Evolutionary conservation across 1,140 invertebrate species (phyloP), one percentile per base, ranked within the genome.

Genomic region (Teleopsis dalmanni): DNA sequence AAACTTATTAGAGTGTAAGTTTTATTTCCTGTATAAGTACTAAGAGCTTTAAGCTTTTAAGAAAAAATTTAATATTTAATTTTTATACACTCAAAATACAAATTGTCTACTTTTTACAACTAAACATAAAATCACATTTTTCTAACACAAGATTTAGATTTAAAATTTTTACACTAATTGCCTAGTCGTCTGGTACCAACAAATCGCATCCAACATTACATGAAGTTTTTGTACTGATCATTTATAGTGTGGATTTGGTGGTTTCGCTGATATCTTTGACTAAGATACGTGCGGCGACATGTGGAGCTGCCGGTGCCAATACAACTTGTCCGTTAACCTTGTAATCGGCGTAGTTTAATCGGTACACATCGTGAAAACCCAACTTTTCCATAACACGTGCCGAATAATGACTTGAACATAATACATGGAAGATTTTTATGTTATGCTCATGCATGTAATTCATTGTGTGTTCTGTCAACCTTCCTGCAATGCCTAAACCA

Each of bases 371-470:
- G 27, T 81, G 75, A 60, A 84, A 85, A 13, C 82, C 83, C 9
- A 82, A 61, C 48, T 78, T 76, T 48, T 78, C 77, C 41, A 84
- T 80, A 0, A 84, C 77, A 58, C 78, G 78, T 0, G 82, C 83
- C 7, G 85, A 85, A 60, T 78, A 87, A 38, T 77, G 72, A 47
- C 83, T 87, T 6, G 83, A 81, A 48, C 84, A 86, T 51, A 82
- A 77, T 1, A 76, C 76, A 27, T 71, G 63, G 37, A 58, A 47
- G 2, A 71, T 58, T 11, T 54, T 52, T 29, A 70, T 70, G 0
- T 59, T 51, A 7, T 65, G 51, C 16, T 59, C 50, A 2, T 54
- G 47, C 64, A 71, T 70, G 37, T 57, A 67, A 5, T 71, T 62
- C n/a, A 65, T 74, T 14, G 80, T 73, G 50, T 72, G 75, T 53